Base-by-base conservation (phyloP, 2,797 vertebrate species). In the Spinibarbus caldwelli region DNA sequence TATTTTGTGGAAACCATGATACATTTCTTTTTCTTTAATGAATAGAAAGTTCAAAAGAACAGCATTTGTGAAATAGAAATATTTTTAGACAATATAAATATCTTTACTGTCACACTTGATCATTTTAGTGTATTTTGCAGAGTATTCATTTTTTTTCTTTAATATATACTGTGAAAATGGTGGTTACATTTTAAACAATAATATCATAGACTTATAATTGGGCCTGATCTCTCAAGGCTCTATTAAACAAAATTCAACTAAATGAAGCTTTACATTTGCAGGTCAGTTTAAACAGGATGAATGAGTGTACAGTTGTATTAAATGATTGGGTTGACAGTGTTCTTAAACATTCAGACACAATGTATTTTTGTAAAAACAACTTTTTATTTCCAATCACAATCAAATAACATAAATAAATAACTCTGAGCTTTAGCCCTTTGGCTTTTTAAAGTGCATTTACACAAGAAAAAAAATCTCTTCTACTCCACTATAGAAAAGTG, bases 371-470 rank as follows among this genome's bases (percentile, higher is more conserved):
- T 85, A 85, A 86, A 88, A 92, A 88, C 41, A 78, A 62, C 21
- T 85, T 85, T n/a, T n/a, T 89, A 86, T 90, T 90, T 87, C 52
- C 19, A 52, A 49, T 64, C 59, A 82, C 76, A 84, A 87, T 77
- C 88, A 84, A 26, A 80, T 88, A 84, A 91, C 87, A n/a, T n/a
- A 92, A 92, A 95, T 92, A 94, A 94, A 92, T 93, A 93, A 85
- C 86, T 82, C 71, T 73, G 59, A 79, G 75, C 89, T 86, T 29
- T 49, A 85, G 87, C 90, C 87, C 85, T 90, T 91, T 90, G 90
- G 89, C 82, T 78, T 70, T 76, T 88, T 70, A 95, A 95, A 95
- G 94, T 95, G 94, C 94, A 92, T 90, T 82, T 92, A 92, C 91
- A 91, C 87, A 85, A 67, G 82, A 86, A 54, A n/a, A n/a, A n/a